Evolutionary conservation across 2,888 invertebrate genomes (phyloP).

Genomic region (Drosophila putrida): DNA sequence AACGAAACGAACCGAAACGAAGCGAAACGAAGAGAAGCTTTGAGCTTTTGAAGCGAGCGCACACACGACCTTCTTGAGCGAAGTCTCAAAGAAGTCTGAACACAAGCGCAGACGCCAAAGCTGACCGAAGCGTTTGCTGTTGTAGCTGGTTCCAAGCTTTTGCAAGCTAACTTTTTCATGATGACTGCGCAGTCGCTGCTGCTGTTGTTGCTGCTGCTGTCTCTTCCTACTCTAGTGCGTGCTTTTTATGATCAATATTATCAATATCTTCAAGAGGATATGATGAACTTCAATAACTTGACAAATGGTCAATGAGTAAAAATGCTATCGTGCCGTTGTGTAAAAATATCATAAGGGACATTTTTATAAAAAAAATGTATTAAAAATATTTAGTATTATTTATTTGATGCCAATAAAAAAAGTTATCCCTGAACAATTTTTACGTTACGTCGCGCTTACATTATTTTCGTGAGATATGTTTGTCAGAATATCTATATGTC

Average conservation of each 20-base stretch:
- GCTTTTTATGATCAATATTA: slow-evolving; percentile 30
- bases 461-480: no score
- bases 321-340: no score
- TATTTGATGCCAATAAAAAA: no score
- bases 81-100: slow-evolving; percentile 86
- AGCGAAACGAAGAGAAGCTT: slow-evolving; percentile 35
- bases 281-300: background rate
- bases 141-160: slow-evolving; percentile 12
- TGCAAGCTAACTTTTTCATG: slow-evolving; percentile 15
- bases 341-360: no score
- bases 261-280: background rate
- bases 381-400: no score
- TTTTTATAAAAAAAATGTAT: no score
- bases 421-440: no score
- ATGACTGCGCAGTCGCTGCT: slow-evolving; percentile 34
- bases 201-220: slow-evolving; percentile 25
- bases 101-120: slow-evolving; percentile 71
- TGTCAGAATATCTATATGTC: no score
- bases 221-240: slow-evolving; percentile 50
- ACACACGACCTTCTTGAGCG: slow-evolving; percentile 85
- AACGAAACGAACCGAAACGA: slow-evolving; percentile 26
- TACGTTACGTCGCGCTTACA: no score
- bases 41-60: slow-evolving; percentile 41
- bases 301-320: no score
- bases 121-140: slow-evolving; percentile 52